Base-by-base conservation (phyloP, 2,113 vertebrate genomes). In the Pteronura brasiliensis region DNA sequence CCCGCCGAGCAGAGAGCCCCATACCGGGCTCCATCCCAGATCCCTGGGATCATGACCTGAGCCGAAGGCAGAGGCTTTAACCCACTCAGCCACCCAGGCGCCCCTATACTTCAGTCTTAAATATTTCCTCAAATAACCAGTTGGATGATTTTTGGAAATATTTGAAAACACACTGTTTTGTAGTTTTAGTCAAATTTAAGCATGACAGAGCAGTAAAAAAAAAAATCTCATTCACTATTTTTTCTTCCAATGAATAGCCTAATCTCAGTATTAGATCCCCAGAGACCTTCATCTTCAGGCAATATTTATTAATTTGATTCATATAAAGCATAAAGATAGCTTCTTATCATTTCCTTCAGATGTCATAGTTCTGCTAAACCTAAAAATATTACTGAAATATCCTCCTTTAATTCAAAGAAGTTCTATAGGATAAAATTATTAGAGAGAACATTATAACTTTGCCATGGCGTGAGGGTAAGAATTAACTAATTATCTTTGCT, bases 401-500 rank as follows among this genome's bases (percentile, higher is more conserved):
- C 65, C 20, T 47, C 55, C 47, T 92, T 95, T 95, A 69, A 74
- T 88, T 90, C 90, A 88, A 94, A 77, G 77, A 95, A 92, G 6
- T 93, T 95, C 52, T 76, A 17, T 89, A 96, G 90, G 14, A 81
- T 90, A 93, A 82, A 87, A 59, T 55, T 65, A 65, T 96, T 86
- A 52, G 55, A 85, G 12, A 94, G 71, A 61, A 72, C 42, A 88
- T 90, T 72, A 81, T 63, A 92, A 88, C 44, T 93, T 95, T 76
- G 63, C 90, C 55, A 84, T 96, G 23, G 85, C 95, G 65, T 10
- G 47, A 34, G 85, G n/a, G 20, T 42, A 96, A 63, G 52, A 88
- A 97, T 92, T 36, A 93, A 84, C 76, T 88, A 92, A 97, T 91
- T 82, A 87, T 29, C 36, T 4, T 92, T 23, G 81, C 25, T 95